These are phyloP conservation scores for Salvator merianae DNA, from an alignment of 2,113 vertebrate species.

Conservation along the genomic window DNA sequence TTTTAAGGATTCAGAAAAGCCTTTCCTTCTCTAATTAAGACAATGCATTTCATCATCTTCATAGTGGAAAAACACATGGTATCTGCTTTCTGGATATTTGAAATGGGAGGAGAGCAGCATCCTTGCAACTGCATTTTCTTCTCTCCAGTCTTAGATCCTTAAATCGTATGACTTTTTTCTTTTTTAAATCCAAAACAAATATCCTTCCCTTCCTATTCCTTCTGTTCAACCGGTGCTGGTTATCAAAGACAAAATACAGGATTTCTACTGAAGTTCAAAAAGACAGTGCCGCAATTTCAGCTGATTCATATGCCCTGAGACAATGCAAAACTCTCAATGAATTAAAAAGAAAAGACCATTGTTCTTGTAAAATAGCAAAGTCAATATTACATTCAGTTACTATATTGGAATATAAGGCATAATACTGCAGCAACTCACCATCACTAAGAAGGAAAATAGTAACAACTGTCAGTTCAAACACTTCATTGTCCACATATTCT, in stretches of 20 bases:
- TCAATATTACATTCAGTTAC: too few species aligned
- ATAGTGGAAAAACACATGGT: slow-evolving; percentile 31
- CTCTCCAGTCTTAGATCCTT: neutral
- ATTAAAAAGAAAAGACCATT: too few species aligned
- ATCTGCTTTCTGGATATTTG: slow-evolving; percentile 28
- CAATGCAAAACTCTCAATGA: too few species aligned
- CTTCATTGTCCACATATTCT: too few species aligned
- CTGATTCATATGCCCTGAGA: too few species aligned
- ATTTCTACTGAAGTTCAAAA: too few species aligned
- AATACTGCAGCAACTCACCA: too few species aligned
- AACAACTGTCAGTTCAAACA: too few species aligned
- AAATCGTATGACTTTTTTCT: neutral
- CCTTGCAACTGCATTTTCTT: neutral
- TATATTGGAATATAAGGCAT: too few species aligned
- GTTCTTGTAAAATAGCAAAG: too few species aligned
- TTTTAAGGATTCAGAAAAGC: slow-evolving; percentile 55
- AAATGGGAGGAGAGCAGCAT: neutral
- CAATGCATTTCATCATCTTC: slow-evolving; percentile 39
- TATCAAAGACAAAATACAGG: slow-evolving; percentile 19
- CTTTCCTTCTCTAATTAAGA: slow-evolving; percentile 51
- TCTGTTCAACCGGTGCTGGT: neutral
- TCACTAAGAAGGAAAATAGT: too few species aligned
- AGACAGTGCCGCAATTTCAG: too few species aligned
- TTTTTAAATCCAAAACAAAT: slow-evolving; percentile 7
- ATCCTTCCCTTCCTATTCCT: slow-evolving; percentile 20